phyloP scores from a whole-genome alignment of 2,113 vertebrate genomes.

The Chascanopsetta lugubris region DNA sequence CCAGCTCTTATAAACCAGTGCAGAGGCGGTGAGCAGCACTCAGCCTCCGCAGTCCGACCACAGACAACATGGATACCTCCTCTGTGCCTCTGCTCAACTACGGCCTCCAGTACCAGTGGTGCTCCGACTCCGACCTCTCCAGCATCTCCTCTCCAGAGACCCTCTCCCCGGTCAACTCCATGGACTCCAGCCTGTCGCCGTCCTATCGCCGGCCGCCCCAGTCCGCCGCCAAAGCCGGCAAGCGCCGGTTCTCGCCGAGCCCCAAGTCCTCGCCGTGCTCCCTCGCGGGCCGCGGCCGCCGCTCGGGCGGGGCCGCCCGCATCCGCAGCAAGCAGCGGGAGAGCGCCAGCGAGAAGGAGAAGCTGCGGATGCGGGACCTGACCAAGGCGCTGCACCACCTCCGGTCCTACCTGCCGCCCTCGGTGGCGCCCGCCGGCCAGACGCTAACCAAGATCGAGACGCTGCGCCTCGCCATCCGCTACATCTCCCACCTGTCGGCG shows the following conservation, averaged over 20 bases:
- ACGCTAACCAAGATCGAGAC: slow-evolving; percentile 86
- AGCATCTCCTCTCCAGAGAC: slow-evolving; percentile 79
- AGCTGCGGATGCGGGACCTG: slow-evolving; percentile 84
- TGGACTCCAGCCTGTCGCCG: slow-evolving; percentile 78
- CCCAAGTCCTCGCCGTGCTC: slow-evolving; percentile 28
- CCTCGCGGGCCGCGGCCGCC: slow-evolving; percentile 39
- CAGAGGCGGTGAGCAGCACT: slow-evolving; percentile 57
- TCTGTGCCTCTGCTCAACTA: slow-evolving; percentile 57
- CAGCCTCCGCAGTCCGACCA: slow-evolving; percentile 47
- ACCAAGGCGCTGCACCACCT: slow-evolving; percentile 85
- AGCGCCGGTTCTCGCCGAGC: slow-evolving; percentile 26
- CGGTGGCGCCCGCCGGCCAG: slow-evolving; percentile 79
- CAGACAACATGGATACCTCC: slow-evolving; percentile 77
- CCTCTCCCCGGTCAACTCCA: slow-evolving; percentile 75
- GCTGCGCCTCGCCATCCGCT: slow-evolving; percentile 82
- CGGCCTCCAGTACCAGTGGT: slow-evolving; percentile 77
- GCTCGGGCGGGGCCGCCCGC: slow-evolving; percentile 50
- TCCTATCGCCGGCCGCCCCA: slow-evolving; percentile 57
- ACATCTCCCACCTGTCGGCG: slow-evolving; percentile 83
- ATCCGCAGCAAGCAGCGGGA: slow-evolving; percentile 83
- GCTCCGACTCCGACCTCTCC: slow-evolving; percentile 81
- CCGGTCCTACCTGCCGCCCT: slow-evolving; percentile 83
- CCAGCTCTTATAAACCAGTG: slow-evolving; percentile 79
- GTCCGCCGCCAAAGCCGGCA: slow-evolving; percentile 36
- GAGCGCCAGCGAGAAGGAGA: slow-evolving; percentile 86